Evolutionary conservation across 2,113 vertebrate species (phyloP).

Genomic region (Leptocoma aspasia): DNA sequence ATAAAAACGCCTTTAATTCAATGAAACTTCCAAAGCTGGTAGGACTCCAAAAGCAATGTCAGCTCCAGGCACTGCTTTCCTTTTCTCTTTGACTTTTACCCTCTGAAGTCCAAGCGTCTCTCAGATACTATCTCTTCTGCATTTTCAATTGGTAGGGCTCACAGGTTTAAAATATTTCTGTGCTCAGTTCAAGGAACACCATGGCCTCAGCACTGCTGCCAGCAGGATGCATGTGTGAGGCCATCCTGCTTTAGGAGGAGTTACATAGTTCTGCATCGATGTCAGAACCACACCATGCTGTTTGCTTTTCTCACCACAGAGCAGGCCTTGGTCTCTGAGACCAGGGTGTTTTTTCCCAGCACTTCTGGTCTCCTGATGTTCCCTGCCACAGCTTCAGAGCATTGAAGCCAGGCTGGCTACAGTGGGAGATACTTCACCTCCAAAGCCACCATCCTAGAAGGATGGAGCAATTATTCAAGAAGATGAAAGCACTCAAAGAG

Average conservation of each 20-base stretch:
- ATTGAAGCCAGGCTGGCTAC: neutral
- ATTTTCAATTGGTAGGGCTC: neutral
- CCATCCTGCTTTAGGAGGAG: neutral
- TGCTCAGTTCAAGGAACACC: neutral
- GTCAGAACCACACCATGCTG: neutral
- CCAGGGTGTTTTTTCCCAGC: neutral
- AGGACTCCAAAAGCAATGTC: neutral
- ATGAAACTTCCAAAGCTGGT: neutral
- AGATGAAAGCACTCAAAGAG: neutral
- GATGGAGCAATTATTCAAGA: neutral
- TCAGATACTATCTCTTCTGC: neutral
- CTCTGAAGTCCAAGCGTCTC: neutral
- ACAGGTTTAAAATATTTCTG: neutral
- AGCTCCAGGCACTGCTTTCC: neutral
- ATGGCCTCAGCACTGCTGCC: neutral
- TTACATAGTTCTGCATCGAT: neutral
- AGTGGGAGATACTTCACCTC: neutral
- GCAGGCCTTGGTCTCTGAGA: neutral
- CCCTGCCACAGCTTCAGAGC: neutral
- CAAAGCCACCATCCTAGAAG: neutral
- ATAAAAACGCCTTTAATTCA: neutral
- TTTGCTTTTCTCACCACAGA: neutral
- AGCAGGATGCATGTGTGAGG: neutral
- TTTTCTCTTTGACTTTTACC: neutral
- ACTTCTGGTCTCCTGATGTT: neutral